Evolutionary conservation across 1,140 invertebrate genomes (phyloP).

Genomic region (Ladona fulva): DNA sequence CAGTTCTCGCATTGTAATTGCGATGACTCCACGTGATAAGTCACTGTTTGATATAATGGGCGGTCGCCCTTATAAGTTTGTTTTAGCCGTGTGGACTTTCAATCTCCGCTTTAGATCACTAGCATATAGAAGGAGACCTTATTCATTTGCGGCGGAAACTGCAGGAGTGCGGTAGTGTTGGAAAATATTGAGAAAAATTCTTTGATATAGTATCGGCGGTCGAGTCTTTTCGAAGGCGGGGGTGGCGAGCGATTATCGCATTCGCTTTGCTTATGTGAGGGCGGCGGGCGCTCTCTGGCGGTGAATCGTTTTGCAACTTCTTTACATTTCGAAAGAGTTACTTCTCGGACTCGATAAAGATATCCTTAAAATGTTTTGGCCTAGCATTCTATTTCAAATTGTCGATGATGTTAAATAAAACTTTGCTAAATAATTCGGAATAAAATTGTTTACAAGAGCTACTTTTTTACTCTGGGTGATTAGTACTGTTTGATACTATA

Average conservation of each 20-base stretch:
- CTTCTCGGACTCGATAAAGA: too few relatives aligned
- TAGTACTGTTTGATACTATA: too few relatives aligned
- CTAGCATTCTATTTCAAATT: too few relatives aligned
- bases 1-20: constrained; percentile 9
- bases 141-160: too few relatives aligned
- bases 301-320: background rate
- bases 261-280: background rate
- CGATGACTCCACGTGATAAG: constrained; percentile 1
- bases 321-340: too few relatives aligned
- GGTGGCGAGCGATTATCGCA: background rate
- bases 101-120: background rate
- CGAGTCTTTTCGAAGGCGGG: background rate
- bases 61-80: constrained; percentile 7
- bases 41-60: background rate
- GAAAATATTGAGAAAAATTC: background rate
- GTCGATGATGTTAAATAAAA: too few relatives aligned
- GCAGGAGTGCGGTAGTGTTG: too few relatives aligned
- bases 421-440: too few relatives aligned
- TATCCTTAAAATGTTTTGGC: too few relatives aligned
- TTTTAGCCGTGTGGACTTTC: background rate
- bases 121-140: background rate
- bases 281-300: background rate
- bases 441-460: too few relatives aligned
- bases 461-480: too few relatives aligned
- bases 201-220: background rate